Conservation (phyloP, 2,797 vertebrate genomes). For the Dallia pectoralis region DNA sequence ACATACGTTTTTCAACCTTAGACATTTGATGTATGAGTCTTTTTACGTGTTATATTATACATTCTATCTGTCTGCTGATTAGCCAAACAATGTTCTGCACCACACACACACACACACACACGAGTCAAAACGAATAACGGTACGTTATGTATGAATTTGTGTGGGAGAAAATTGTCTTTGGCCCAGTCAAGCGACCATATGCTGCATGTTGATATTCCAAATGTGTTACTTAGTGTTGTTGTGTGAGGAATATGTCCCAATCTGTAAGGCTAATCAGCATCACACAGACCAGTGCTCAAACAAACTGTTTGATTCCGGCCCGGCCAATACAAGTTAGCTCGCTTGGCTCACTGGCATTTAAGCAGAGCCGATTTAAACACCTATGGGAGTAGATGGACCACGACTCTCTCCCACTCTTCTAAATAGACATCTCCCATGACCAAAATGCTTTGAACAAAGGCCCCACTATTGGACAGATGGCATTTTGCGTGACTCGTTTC, state of each 20-base stretch:
- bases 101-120: too few relatives aligned
- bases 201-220: not conserved
- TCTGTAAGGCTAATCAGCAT: not conserved
- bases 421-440: conserved; percentile 1
- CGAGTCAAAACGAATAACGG: too few relatives aligned
- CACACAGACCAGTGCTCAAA: not conserved
- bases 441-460: conserved; percentile 4
- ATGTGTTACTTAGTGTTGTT: not conserved
- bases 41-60: too few relatives aligned
- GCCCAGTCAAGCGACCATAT: not conserved
- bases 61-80: too few relatives aligned
- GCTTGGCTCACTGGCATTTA: conserved; percentile 8
- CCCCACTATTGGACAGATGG: not conserved
- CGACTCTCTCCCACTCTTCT: not conserved
- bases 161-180: not conserved
- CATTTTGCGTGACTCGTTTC: not conserved
- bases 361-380: conserved; percentile 17
- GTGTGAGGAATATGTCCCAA: not conserved
- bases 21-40: too few relatives aligned
- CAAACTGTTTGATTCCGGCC: not conserved
- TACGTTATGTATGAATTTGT: not conserved
- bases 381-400: conserved; percentile 7
- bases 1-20: too few relatives aligned
- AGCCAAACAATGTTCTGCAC: too few relatives aligned
- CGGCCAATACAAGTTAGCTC: not conserved